Percentiles rank a stretch among this genome's conserved stretches.
Evolutionary conservation across 1,140 invertebrate genomes (phyloP).

Genomic region (Neodiprion fabricii): DNA sequence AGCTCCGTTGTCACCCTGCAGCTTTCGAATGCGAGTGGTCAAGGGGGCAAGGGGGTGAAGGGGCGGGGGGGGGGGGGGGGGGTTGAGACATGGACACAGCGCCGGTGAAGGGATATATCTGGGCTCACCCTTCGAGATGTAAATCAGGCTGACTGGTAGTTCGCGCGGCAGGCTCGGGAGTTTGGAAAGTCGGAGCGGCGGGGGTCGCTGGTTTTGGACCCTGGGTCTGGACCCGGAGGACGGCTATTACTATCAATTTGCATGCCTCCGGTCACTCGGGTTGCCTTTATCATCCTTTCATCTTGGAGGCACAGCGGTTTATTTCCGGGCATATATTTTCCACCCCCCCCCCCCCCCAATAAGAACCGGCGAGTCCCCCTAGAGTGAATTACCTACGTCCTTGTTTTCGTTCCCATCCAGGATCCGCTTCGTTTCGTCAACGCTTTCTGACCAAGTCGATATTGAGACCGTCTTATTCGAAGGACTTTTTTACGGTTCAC

Average conservation of each 20-base stretch:
- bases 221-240: slow-evolving; percentile 27
- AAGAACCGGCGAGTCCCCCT: slow-evolving; percentile 1
- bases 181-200: not conserved
- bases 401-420: slow-evolving; percentile 2
- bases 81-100: not conserved
- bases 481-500: not conserved
- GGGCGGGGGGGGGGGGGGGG: too few relatives aligned
- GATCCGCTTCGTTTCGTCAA: slow-evolving; percentile 1
- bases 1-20: not conserved
- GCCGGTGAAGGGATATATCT: not conserved
- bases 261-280: slow-evolving; percentile 45
- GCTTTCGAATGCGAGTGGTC: not conserved
- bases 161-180: not conserved
- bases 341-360: slow-evolving; percentile 27
- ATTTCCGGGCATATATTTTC: slow-evolving; percentile 43
- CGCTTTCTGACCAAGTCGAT: not conserved
- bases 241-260: slow-evolving; percentile 47
- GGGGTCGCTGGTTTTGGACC: slow-evolving; percentile 6
- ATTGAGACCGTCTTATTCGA: not conserved
- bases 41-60: not conserved
- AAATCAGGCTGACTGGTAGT: not conserved
- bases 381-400: not conserved
- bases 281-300: slow-evolving; percentile 45
- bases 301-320: slow-evolving; percentile 39
- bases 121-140: not conserved